Evolutionary conservation across 2,797 vertebrate genomes (phyloP).

Genomic region (Tokudaia muenninki): DNA sequence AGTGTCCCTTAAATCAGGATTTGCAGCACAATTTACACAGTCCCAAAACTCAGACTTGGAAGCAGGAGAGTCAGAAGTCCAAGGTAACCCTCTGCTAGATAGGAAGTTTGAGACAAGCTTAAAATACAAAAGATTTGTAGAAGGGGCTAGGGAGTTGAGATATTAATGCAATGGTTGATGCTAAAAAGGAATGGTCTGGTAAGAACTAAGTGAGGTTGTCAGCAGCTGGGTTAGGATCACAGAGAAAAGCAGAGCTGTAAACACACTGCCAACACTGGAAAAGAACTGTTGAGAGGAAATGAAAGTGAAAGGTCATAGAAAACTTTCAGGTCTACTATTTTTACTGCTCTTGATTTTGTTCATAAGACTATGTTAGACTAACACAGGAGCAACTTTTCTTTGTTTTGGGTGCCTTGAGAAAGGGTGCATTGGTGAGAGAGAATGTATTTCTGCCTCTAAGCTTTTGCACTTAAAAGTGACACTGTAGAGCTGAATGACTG

Average conservation of each 20-base stretch:
- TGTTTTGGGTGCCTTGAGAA: not conserved
- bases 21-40: not conserved
- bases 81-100: not conserved
- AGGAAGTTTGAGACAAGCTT: not conserved
- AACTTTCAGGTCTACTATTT: not conserved
- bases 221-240: not conserved
- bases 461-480: not conserved
- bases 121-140: not conserved
- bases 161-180: not conserved
- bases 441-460: not conserved
- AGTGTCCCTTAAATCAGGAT: not conserved
- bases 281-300: not conserved
- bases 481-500: not conserved
- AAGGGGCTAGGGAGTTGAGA: not conserved
- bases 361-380: not conserved
- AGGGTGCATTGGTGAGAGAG: accelerated
- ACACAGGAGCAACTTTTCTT: not conserved
- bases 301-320: not conserved
- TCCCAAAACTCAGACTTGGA: not conserved
- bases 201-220: not conserved
- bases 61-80: not conserved
- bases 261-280: not conserved
- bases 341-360: not conserved
- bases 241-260: not conserved
- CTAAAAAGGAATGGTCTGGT: not conserved